Conservation (phyloP, 2,888 invertebrate genomes). For the Corythucha ciliata region DNA sequence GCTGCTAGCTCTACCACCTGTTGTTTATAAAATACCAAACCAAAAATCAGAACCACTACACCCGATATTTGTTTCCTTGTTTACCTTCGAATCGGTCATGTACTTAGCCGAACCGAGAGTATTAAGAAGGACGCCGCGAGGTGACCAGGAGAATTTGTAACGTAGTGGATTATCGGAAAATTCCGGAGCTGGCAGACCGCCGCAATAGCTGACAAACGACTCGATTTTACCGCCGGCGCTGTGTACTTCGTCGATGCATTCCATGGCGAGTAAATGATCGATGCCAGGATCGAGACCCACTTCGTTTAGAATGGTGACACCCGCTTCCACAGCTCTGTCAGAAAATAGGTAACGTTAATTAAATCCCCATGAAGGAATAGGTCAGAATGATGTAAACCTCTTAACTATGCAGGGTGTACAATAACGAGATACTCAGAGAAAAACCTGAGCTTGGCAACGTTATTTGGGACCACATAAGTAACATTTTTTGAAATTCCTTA, state of each 20-base stretch:
- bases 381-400: too few species aligned
- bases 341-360: too few species aligned
- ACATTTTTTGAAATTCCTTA: too few species aligned
- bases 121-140: slow-evolving; percentile 83
- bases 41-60: slow-evolving; percentile 1
- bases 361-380: too few species aligned
- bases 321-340: slow-evolving; percentile 71
- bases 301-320: slow-evolving; percentile 90
- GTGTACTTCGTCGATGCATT: slow-evolving; percentile 89
- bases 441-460: too few species aligned
- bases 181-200: slow-evolving; percentile 94
- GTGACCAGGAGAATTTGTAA: slow-evolving; percentile 96
- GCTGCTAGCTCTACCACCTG: slow-evolving; percentile 78
- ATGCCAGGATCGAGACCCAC: slow-evolving; percentile 98
- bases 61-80: background rate
- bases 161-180: slow-evolving; percentile 80
- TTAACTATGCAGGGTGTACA: too few species aligned
- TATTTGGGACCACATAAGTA: too few species aligned
- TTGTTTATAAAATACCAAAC: background rate
- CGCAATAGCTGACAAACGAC: slow-evolving; percentile 94
- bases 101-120: slow-evolving; percentile 85
- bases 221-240: slow-evolving; percentile 82
- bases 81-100: slow-evolving; percentile 65
- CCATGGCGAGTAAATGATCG: slow-evolving; percentile 91
- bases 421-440: too few species aligned